Conservation (phyloP, 2,888 invertebrate genomes). For the Phytoseiulus persimilis region DNA sequence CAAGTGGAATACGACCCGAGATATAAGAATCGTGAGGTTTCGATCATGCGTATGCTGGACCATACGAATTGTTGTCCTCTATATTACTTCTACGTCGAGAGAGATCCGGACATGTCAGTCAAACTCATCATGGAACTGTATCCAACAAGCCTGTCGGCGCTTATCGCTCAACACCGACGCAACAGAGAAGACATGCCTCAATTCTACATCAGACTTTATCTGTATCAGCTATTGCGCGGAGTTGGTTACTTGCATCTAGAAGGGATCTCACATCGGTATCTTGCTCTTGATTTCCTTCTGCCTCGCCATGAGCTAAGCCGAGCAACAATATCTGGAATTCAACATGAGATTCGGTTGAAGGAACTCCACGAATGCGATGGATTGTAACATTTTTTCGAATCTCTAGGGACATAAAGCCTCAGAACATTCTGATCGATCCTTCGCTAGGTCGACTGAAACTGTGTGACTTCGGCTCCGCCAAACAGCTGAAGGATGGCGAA, state of each 20-base stretch:
- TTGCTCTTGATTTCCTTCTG: background rate
- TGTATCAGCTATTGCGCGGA: slow-evolving; percentile 10
- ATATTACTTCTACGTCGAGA: background rate
- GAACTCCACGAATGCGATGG: no score
- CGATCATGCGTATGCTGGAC: slow-evolving; percentile 21
- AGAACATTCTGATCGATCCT: slow-evolving; percentile 36
- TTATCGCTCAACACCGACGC: background rate
- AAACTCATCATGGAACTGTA: slow-evolving; percentile 10
- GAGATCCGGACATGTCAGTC: background rate
- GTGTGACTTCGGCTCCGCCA: slow-evolving; percentile 40
- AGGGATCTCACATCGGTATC: background rate
- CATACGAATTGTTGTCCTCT: slow-evolving; percentile 14
- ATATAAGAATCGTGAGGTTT: slow-evolving; percentile 26
- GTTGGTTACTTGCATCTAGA: slow-evolving; percentile 11
- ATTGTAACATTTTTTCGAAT: background rate
- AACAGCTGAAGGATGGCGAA: slow-evolving; percentile 38
- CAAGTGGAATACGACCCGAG: slow-evolving; percentile 19
- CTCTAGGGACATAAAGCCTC: slow-evolving; percentile 39
- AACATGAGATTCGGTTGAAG: no score
- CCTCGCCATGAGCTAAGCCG: no score
- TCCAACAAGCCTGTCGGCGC: background rate
- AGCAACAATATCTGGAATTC: background rate
- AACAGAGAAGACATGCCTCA: background rate
- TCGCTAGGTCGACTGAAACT: slow-evolving; percentile 20
- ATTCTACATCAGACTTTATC: background rate